Evolutionary conservation across 2,113 vertebrate species (phyloP), one percentile per base, ranked within the genome.

Genomic region (Jaculus jaculus): DNA sequence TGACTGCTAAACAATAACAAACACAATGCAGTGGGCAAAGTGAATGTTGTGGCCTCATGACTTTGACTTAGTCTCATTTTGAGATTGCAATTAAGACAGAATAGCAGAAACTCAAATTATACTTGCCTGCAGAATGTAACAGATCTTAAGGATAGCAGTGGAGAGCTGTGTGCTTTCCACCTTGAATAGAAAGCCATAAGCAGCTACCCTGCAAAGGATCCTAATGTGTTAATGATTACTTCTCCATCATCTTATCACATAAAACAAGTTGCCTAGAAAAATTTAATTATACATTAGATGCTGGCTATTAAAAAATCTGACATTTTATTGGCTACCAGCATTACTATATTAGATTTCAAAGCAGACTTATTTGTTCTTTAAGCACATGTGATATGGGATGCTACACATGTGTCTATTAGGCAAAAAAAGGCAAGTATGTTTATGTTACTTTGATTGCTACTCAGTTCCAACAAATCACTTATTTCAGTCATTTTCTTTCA

Each of bases 51-150:
- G 65, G 74, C 13, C 9, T 3, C 3, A 80, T 92, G 72, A 34
- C 51, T 84, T 92, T 93, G 84, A 95, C 75, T 87, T 94, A 28
- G 34, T 69, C 8, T 85, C 92, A 96, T 24, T 34, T 93, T 79
- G 91, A 87, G 91, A 69, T 89, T 83, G 95, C 34, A 85, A 42
- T 95, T 63, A 97, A 94, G 81, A 32, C 37, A 90, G 92, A 92
- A 65, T 73, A 89, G 91, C 85, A 95, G 42, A 97, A 94, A 32
- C 15, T 86, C 32, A 39, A 8, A 47, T 87, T 95, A 26, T 2
- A 2, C 2, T 47, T 92, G 16, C 60, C 42, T 7, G 58, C 58
- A 89, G 72, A n/a, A n/a, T 90, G 92, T 37, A 51, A 94, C 89
- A 91, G 71, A 16, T 5, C 28, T 95, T 34, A 79, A 81, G 66